Base-by-base conservation (phyloP, 2,888 invertebrate species). In the Orgyia antiqua region DNA sequence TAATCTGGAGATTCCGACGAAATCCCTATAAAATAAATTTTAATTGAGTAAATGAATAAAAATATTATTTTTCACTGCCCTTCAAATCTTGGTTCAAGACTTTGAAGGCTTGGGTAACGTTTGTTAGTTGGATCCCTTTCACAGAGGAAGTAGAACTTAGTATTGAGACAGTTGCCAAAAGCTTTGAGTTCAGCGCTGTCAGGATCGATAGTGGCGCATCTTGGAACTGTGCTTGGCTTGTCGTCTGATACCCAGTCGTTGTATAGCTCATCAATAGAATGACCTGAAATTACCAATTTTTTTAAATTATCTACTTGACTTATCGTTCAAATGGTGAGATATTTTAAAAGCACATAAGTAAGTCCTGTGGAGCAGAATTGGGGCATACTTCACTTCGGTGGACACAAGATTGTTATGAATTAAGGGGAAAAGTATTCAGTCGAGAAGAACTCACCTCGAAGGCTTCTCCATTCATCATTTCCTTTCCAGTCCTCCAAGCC, bases 111-210 rank as follows among this genome's bases (percentile, higher is more conserved):
- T n/a, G n/a, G n/a, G n/a, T n/a, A n/a, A n/a, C n/a, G n/a, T n/a
- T n/a, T n/a, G n/a, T n/a, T n/a, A n/a, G n/a, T n/a, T 2, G 28
- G 19, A n/a, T 29, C 21, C 13, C 23, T 29, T 13, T 29, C 29
- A 13, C 29, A 29, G 21, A 29, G 2, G 8, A 21, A 29, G 15
- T 9, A 7, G 9, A 10, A 10, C 7, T 6, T 4, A 10, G 7
- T 10, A 13, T 0, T 13, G 5, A 10, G 4, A 8, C 29, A 29
- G 8, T 0, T 7, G 10, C 8, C 4, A 13, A 13, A 13, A 10
- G 8, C 4, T 8, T 23, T 23, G 3, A 29, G 4, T 6, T 13
- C 19, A 4, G 1, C 13, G 5, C 12, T 11, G 10, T 13, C 12
- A 2, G n/a, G 13, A 7, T 23, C 23, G 4, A 23, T 6, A 5